Evolutionary conservation across 1,140 invertebrate species (phyloP).

Genomic region (Watersipora subatra): DNA sequence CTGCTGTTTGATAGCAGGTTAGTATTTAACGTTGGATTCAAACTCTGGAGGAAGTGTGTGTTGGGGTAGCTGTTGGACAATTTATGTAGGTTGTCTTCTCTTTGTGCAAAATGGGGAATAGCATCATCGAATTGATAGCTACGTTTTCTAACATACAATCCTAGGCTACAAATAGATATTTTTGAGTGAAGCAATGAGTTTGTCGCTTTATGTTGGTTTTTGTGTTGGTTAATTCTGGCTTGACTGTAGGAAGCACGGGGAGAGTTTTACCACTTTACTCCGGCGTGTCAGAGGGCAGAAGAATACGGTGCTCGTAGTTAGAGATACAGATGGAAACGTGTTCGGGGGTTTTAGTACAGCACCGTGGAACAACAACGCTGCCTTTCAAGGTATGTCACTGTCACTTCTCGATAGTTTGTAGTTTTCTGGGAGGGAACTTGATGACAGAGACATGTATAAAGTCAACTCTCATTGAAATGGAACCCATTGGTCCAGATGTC

Average conservation of each 20-base stretch:
- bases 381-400: constrained; percentile 46
- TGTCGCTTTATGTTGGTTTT: too few relatives aligned
- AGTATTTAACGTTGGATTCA: neutral
- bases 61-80: too few relatives aligned
- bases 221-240: too few relatives aligned
- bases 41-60: too few relatives aligned
- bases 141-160: too few relatives aligned
- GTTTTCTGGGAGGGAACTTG: neutral
- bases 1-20: constrained; percentile 30
- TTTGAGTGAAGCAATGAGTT: too few relatives aligned
- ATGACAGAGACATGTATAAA: neutral
- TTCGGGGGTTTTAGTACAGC: constrained; percentile 74
- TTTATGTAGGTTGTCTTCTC: too few relatives aligned
- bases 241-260: constrained; percentile 24
- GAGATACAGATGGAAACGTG: constrained; percentile 64
- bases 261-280: constrained; percentile 35
- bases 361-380: constrained; percentile 57
- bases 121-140: too few relatives aligned
- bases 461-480: neutral
- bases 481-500: neutral
- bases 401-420: neutral
- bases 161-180: too few relatives aligned
- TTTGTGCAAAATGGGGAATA: too few relatives aligned
- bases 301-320: constrained; percentile 29
- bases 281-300: constrained; percentile 24